phyloP scores from a whole-genome alignment of 1,140 invertebrate species.

The Pseudomyrmex dendroicus region DNA sequence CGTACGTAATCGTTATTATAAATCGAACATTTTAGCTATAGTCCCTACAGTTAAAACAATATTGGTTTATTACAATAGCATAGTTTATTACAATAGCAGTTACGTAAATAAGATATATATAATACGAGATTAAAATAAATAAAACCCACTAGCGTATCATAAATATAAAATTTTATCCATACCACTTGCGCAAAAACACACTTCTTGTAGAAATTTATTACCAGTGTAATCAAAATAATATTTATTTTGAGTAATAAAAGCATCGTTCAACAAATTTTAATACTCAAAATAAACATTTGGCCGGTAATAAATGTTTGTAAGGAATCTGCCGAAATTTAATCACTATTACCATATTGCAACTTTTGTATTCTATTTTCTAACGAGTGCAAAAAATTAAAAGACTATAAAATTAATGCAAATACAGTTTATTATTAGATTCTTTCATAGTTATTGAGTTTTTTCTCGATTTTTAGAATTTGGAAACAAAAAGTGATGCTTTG shows the following conservation, averaged over 20 bases:
- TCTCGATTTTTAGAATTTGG: constrained; percentile 12
- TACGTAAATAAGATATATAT: too few relatives aligned
- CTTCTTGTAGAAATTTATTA: too few relatives aligned
- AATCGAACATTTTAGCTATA: neutral
- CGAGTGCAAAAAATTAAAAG: constrained; percentile 25
- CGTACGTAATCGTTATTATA: neutral
- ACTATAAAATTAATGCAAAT: neutral
- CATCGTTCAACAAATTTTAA: too few relatives aligned
- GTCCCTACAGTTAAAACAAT: constrained; percentile 3
- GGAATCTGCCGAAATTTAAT: constrained; percentile 2
- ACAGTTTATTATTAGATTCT: constrained; percentile 22
- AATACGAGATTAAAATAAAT: too few relatives aligned
- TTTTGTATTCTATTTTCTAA: constrained; percentile 34
- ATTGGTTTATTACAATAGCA: neutral
- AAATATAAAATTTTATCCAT: too few relatives aligned
- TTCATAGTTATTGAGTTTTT: neutral
- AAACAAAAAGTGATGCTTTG: constrained; percentile 3
- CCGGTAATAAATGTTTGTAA: neutral
- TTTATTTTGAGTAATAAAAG: too few relatives aligned
- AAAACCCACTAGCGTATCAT: too few relatives aligned
- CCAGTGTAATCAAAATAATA: too few relatives aligned
- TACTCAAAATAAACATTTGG: too few relatives aligned
- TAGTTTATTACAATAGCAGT: neutral
- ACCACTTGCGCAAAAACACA: too few relatives aligned
- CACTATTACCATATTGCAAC: neutral